Conservation (phyloP, 2,797 vertebrate genomes). For the Mus caroli region DNA sequence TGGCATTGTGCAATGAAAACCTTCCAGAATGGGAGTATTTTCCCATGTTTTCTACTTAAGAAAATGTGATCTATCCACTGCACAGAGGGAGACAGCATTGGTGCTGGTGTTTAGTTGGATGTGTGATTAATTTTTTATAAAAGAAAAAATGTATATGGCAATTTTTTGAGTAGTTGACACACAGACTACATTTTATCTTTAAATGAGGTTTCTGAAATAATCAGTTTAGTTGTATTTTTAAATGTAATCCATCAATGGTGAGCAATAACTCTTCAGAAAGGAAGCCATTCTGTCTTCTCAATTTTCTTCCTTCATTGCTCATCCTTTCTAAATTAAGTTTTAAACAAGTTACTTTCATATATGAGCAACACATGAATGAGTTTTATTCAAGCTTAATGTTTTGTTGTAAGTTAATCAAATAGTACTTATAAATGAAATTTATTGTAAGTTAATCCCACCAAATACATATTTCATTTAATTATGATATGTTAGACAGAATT, state of each 20-base stretch:
- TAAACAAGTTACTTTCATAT: slow-evolving; percentile 13
- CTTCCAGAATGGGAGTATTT: background rate
- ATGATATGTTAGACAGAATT: background rate
- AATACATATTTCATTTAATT: background rate
- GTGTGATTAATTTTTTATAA: background rate
- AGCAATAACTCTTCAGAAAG: slow-evolving; percentile 30
- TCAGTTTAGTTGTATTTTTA: background rate
- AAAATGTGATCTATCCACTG: background rate
- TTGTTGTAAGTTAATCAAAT: slow-evolving; percentile 48
- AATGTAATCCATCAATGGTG: background rate
- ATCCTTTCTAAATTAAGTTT: slow-evolving; percentile 52
- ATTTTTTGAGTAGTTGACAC: background rate
- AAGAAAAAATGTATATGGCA: background rate
- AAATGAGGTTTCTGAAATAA: background rate
- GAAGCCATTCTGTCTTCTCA: slow-evolving; percentile 28
- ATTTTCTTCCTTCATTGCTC: background rate
- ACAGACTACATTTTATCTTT: background rate
- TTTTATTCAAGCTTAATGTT: slow-evolving; percentile 36
- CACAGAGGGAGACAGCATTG: background rate
- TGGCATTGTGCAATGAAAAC: slow-evolving; percentile 31
- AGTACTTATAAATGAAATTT: background rate
- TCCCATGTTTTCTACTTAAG: slow-evolving; percentile 12
- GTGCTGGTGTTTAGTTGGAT: background rate
- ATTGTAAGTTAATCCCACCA: background rate
- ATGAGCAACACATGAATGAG: background rate